Conservation (phyloP, 2,888 invertebrate genomes). For the Clivina fossor region DNA sequence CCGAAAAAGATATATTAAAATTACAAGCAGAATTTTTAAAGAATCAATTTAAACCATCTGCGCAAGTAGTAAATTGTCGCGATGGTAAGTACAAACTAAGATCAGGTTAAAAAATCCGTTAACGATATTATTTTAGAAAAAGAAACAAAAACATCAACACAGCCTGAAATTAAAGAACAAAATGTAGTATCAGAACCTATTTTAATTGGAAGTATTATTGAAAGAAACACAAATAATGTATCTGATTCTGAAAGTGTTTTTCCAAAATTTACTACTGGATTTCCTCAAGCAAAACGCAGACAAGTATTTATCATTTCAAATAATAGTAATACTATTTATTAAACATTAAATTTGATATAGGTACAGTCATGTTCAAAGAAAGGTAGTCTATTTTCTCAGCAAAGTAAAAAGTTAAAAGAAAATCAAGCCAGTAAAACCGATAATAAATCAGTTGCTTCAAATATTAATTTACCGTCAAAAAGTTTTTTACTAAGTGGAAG, state of each 20-base stretch:
- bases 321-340: background rate
- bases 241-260: constrained; percentile 34
- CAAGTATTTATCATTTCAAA: constrained; percentile 45
- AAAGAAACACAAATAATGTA: constrained; percentile 50
- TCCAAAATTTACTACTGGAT: constrained; percentile 51
- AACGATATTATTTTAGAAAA: no score
- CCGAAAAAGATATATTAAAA: constrained; percentile 71
- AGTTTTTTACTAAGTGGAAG: constrained; percentile 57
- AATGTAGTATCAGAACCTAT: constrained; percentile 42
- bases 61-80: constrained; percentile 57
- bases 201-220: constrained; percentile 61
- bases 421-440: constrained; percentile 34
- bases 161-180: constrained; percentile 29
- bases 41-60: constrained; percentile 62
- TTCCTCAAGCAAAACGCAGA: constrained; percentile 56
- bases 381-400: constrained; percentile 58
- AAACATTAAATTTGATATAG: constrained; percentile 36
- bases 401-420: constrained; percentile 51
- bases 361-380: constrained; percentile 46
- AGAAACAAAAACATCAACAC: constrained; percentile 21
- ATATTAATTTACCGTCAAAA: constrained; percentile 45
- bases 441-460: constrained; percentile 46
- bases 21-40: constrained; percentile 72
- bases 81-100: constrained; percentile 11
- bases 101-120: background rate